phyloP scores from a whole-genome alignment of 2,113 vertebrate genomes.

The human (Homo sapiens) region DNA sequence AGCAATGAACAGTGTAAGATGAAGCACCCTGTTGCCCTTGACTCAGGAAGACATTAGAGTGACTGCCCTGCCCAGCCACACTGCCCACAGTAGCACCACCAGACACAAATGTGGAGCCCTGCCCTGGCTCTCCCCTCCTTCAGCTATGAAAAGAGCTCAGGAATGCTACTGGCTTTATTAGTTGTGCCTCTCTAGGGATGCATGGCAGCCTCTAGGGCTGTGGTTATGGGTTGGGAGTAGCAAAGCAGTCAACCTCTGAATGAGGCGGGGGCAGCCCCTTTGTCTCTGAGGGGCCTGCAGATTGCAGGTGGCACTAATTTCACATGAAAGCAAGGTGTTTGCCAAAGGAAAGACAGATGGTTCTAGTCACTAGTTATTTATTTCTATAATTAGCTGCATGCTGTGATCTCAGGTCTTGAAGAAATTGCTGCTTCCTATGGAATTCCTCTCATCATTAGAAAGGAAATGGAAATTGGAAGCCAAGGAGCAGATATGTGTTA shows the following conservation, averaged over 20 bases:
- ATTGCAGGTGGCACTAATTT: slow-evolving; percentile 81
- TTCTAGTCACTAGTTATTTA: slow-evolving; percentile 85
- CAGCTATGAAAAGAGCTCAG: slow-evolving; percentile 27
- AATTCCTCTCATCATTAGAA: slow-evolving; percentile 53
- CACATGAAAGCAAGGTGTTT: slow-evolving; percentile 72
- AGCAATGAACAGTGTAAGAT: background rate
- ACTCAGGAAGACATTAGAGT: accelerated
- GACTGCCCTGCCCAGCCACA: accelerated
- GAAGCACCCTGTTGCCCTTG: background rate
- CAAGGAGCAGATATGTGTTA: background rate
- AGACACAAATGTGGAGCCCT: background rate
- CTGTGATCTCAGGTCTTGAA: slow-evolving; percentile 81
- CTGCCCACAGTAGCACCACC: background rate
- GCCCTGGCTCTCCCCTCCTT: background rate
- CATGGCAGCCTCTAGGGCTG: slow-evolving; percentile 24
- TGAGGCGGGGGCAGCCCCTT: slow-evolving; percentile 65
- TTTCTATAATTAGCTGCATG: slow-evolving; percentile 85
- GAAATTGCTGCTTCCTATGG: slow-evolving; percentile 75
- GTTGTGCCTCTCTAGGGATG: slow-evolving; percentile 56
- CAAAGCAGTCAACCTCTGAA: background rate
- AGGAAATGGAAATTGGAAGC: slow-evolving; percentile 40
- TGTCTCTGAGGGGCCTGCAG: background rate
- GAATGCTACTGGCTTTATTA: slow-evolving; percentile 59
- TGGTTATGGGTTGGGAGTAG: slow-evolving; percentile 20
- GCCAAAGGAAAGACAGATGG: slow-evolving; percentile 86